Evolutionary conservation across 1,140 invertebrate species (phyloP).

Genomic region (Cataglyphis hispanica): DNA sequence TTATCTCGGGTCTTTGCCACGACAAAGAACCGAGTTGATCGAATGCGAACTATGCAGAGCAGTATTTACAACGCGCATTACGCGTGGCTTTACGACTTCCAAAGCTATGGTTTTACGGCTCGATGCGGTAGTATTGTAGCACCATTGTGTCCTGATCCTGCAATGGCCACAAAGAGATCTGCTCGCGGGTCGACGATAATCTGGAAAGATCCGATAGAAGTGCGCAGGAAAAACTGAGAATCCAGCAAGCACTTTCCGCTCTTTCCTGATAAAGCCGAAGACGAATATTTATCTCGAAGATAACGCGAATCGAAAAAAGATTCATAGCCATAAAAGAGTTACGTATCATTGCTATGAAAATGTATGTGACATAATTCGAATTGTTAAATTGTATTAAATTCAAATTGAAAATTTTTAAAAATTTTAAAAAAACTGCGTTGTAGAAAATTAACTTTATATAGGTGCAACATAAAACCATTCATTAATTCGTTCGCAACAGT

Average conservation of each 20-base stretch:
- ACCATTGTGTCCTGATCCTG: conserved; percentile 67
- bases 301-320: neutral
- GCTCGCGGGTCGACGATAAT: conserved; percentile 68
- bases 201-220: conserved; percentile 66
- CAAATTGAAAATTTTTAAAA: too few species aligned
- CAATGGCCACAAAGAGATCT: conserved; percentile 65
- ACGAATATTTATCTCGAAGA: conserved; percentile 25
- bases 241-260: conserved; percentile 46
- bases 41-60: conserved; percentile 19
- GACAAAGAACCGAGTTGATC: conserved; percentile 40
- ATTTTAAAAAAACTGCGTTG: conserved; percentile 32
- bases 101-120: conserved; percentile 71
- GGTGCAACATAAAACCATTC: conserved; percentile 13
- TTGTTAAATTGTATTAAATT: conserved; percentile 30
- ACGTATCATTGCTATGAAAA: neutral
- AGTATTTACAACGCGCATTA: conserved; percentile 42
- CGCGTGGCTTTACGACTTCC: conserved; percentile 66
- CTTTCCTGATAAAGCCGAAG: conserved; percentile 50
- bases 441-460: conserved; percentile 22
- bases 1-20: conserved; percentile 45
- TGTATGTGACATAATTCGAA: neutral
- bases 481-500: conserved; percentile 19
- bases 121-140: conserved; percentile 64
- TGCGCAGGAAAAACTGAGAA: conserved; percentile 56
- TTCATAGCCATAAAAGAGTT: conserved; percentile 23